Percentiles rank a stretch among this genome's conserved stretches.
Conservation (phyloP, 2,888 invertebrate species). For the Campoplex nolae region DNA sequence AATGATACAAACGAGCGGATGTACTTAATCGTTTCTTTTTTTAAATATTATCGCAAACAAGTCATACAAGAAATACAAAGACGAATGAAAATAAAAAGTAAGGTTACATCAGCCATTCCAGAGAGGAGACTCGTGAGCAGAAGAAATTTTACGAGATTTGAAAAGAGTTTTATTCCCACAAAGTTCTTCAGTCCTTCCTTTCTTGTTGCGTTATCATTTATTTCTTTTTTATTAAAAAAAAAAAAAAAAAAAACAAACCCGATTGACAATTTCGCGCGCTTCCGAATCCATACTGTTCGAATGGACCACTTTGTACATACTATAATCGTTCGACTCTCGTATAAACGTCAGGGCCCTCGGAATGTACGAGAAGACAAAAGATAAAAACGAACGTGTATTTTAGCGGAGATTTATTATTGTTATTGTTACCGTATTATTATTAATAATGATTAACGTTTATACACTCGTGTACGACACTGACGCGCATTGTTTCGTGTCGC, state of each 20-base stretch:
- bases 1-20: conserved; percentile 13
- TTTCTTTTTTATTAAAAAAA: conserved; percentile 4
- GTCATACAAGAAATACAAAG: conserved; percentile 13
- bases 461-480: conserved; percentile 41
- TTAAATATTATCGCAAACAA: conserved; percentile 27
- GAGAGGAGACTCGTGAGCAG: conserved; percentile 47
- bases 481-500: conserved; percentile 52
- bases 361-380: conserved; percentile 54
- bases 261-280: conserved; percentile 36
- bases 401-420: conserved; percentile 76
- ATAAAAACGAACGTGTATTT: conserved; percentile 71
- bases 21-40: conserved; percentile 63
- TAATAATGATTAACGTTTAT: conserved; percentile 67
- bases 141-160: conserved; percentile 22
- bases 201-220: neutral
- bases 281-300: conserved; percentile 58
- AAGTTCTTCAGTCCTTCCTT: neutral
- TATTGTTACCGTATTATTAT: conserved; percentile 76
- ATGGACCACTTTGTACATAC: conserved; percentile 65
- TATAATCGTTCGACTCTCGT: conserved; percentile 39
- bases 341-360: conserved; percentile 32
- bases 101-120: conserved; percentile 54
- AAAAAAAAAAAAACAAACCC: neutral
- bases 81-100: conserved; percentile 10
- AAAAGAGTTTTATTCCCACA: conserved; percentile 16